A percentile compares a stretch with the other conserved stretches of the same genome.
phyloP scores from a whole-genome alignment of 2,888 invertebrate species.

The Brachypterus glaber region DNA sequence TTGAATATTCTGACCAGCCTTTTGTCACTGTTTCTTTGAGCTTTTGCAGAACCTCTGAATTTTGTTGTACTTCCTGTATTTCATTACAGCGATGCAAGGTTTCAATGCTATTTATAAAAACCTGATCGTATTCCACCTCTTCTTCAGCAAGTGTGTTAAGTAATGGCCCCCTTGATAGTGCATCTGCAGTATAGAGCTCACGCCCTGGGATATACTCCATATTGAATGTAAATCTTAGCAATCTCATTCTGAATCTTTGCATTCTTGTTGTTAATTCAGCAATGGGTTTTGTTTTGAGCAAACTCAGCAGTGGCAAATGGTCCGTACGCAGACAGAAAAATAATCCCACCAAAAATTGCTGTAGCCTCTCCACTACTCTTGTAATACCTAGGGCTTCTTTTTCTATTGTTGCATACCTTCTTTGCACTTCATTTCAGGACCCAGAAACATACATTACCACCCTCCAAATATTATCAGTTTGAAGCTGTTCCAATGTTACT shows the following conservation, averaged over 20 bases:
- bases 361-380: constrained; percentile 29
- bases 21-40: constrained; percentile 3
- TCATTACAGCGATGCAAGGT: too few species aligned
- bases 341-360: constrained; percentile 18
- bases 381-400: constrained; percentile 33
- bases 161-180: constrained; percentile 4
- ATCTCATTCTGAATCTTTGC: constrained; percentile 30
- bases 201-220: constrained; percentile 2
- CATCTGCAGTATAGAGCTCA: constrained; percentile 1
- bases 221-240: constrained; percentile 1
- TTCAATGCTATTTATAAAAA: too few species aligned
- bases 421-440: constrained; percentile 27
- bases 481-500: constrained; percentile 19
- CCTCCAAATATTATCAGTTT: constrained; percentile 14
- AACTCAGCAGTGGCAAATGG: constrained; percentile 32
- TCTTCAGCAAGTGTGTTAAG: background rate
- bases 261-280: constrained; percentile 32
- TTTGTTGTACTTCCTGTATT: too few species aligned
- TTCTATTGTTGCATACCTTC: constrained; percentile 32
- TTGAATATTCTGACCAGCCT: background rate
- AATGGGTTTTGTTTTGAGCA: constrained; percentile 30
- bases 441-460: constrained; percentile 31
- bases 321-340: constrained; percentile 30
- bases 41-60: too few species aligned
- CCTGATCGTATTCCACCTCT: too few species aligned